These are phyloP conservation scores for Forpus xanthops DNA, from an alignment of 2,797 vertebrate genomes.

Conservation along the genomic window DNA sequence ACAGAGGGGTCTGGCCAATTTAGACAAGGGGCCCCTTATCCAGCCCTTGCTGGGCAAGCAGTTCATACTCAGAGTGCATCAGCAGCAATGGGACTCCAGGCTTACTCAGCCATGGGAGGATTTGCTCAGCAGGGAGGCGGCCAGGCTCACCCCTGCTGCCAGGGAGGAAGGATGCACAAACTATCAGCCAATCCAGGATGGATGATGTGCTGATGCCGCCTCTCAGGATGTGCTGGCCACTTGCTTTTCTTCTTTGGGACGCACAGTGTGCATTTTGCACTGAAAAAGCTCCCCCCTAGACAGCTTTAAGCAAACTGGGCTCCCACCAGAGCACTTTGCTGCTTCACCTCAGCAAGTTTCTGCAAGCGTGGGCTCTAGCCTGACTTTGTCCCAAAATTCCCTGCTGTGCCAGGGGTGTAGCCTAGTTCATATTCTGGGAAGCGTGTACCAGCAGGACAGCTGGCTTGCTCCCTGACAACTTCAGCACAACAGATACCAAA, in stretches of 20 bases:
- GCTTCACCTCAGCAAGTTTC: neutral
- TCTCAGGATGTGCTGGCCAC: neutral
- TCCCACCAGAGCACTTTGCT: neutral
- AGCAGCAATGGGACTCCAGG: neutral
- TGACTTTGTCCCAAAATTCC: conserved; percentile 12
- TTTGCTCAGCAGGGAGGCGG: accelerated
- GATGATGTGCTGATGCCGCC: neutral
- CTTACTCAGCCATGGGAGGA: accelerated
- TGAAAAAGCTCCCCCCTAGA: neutral
- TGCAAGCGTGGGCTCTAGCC: neutral
- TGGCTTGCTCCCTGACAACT: neutral
- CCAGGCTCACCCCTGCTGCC: neutral
- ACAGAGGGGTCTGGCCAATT: neutral
- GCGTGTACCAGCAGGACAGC: neutral
- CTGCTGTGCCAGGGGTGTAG: neutral
- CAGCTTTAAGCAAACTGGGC: neutral
- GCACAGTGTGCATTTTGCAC: accelerated
- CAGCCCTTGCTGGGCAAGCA: neutral
- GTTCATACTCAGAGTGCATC: neutral
- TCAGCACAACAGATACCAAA: conserved; percentile 26
- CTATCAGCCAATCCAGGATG: accelerated
- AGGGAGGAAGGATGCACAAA: neutral
- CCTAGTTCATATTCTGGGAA: neutral
- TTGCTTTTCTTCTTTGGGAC: accelerated
- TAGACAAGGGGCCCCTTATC: neutral